A percentile compares a stretch with the other conserved stretches of the same genome.
phyloP scores from a whole-genome alignment of 2,797 vertebrate genomes.

The Cottoperca gobio region DNA sequence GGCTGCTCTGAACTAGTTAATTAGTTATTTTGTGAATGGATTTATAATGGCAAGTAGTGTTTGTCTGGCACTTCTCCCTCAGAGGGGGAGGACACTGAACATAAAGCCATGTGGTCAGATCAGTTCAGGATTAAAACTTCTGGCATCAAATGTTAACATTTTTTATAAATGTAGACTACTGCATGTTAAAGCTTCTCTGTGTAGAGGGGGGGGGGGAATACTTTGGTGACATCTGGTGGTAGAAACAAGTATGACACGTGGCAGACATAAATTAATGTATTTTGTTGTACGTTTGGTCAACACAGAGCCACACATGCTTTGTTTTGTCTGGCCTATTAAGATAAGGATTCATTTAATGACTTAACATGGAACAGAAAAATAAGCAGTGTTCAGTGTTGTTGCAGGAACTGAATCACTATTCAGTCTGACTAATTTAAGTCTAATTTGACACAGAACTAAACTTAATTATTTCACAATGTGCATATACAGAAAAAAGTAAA shows the following conservation, averaged over 20 bases:
- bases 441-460: constrained; percentile 5
- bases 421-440: background rate
- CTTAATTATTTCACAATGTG: background rate
- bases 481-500: background rate
- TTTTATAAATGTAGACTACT: background rate
- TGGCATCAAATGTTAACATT: background rate
- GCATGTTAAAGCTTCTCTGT: background rate
- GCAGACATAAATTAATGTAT: background rate
- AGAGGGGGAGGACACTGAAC: background rate
- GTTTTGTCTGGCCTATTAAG: background rate
- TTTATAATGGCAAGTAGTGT: too few species aligned
- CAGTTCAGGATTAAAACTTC: background rate
- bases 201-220: background rate
- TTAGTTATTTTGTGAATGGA: too few species aligned
- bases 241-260: constrained; percentile 12
- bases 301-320: too few species aligned
- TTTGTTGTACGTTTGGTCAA: too few species aligned
- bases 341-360: background rate
- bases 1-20: background rate
- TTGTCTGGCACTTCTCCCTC: background rate
- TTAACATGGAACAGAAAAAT: background rate
- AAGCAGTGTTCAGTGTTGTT: background rate
- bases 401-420: background rate
- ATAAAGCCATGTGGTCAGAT: background rate
- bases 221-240: constrained; percentile 57